These are phyloP conservation scores for Drosophila formosana DNA, from an alignment of 2,888 invertebrate species.

Conservation along the genomic window DNA sequence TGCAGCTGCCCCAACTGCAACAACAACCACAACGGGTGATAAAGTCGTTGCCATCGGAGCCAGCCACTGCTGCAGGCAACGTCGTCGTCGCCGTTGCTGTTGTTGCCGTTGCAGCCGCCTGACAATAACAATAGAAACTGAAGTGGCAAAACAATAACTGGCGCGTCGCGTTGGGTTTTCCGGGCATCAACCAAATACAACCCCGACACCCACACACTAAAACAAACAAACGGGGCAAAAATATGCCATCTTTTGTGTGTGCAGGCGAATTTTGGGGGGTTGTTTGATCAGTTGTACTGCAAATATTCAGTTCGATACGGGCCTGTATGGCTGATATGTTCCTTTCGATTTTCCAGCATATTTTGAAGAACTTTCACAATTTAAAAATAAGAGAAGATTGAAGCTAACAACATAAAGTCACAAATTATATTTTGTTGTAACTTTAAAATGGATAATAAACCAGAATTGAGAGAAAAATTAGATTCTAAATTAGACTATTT, in stretches of 20 bases:
- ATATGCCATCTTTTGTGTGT: conserved; percentile 40
- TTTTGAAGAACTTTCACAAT: too few relatives aligned
- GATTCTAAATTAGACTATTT: too few relatives aligned
- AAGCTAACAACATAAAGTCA: too few relatives aligned
- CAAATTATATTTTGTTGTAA: too few relatives aligned
- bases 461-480: too few relatives aligned
- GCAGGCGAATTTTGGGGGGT: conserved; percentile 34
- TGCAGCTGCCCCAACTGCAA: conserved; percentile 38
- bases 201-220: conserved; percentile 34
- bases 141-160: conserved; percentile 80
- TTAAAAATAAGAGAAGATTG: too few relatives aligned
- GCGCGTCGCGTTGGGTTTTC: conserved; percentile 76
- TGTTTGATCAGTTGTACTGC: conserved; percentile 32
- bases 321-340: neutral
- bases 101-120: conserved; percentile 34
- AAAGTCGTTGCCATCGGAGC: conserved; percentile 67
- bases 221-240: conserved; percentile 18
- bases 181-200: conserved; percentile 62
- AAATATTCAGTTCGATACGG: neutral
- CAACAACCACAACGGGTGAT: conserved; percentile 42
- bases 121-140: conserved; percentile 80
- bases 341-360: neutral
- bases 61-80: conserved; percentile 37
- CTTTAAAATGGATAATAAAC: too few relatives aligned
- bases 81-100: neutral